Evolutionary conservation across 2,113 vertebrate genomes (phyloP).

Genomic region (Alouatta palliata): DNA sequence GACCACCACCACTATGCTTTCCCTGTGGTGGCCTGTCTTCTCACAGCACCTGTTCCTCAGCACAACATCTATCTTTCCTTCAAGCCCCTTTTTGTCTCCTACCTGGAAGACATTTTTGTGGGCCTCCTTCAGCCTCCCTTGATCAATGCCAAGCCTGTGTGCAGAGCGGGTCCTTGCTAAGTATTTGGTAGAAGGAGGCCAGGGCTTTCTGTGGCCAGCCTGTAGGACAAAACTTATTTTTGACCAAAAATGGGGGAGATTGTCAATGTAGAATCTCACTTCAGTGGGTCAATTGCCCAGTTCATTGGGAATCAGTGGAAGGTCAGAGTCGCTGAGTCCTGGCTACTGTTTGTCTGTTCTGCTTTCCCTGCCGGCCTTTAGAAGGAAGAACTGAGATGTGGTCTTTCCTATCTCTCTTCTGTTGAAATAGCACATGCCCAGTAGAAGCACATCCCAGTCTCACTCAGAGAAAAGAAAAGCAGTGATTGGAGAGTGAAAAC

Average conservation of each 20-base stretch:
- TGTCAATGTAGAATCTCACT: rapidly evolving
- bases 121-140: neutral
- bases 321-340: neutral
- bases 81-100: neutral
- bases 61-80: rapidly evolving
- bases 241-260: rapidly evolving
- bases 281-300: neutral
- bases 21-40: neutral
- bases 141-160: neutral
- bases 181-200: neutral
- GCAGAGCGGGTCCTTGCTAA: neutral
- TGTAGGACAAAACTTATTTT: neutral
- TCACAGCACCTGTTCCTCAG: neutral
- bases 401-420: neutral
- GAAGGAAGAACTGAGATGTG: neutral
- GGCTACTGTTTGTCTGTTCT: neutral
- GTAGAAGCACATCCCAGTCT: neutral
- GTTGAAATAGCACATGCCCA: neutral
- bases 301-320: too few relatives aligned
- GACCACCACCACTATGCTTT: neutral
- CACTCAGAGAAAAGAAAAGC: too few relatives aligned
- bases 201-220: neutral
- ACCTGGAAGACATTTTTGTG: neutral
- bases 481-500: too few relatives aligned
- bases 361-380: rapidly evolving